Evolutionary conservation across 2,113 vertebrate species (phyloP).

Genomic region (Ctenodactylus gundi): DNA sequence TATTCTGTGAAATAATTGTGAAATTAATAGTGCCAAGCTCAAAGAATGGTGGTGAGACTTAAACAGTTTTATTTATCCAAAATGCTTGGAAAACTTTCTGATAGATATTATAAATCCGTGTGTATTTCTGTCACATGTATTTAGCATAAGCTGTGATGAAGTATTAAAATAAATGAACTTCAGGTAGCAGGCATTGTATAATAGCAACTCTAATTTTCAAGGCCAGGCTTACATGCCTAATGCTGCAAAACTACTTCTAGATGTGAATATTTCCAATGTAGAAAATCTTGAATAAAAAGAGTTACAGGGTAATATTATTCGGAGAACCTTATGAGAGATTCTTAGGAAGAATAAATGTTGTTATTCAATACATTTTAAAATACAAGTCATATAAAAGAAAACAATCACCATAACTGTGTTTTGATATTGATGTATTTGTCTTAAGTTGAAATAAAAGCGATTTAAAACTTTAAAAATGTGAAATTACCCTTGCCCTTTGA

Average conservation of each 20-base stretch:
- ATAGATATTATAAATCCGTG: neutral
- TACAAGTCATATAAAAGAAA: slow-evolving; percentile 52
- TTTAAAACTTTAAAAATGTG: slow-evolving; percentile 77
- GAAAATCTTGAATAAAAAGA: neutral
- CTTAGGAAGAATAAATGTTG: slow-evolving; percentile 9
- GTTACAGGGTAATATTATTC: neutral
- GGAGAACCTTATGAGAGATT: neutral
- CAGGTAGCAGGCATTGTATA: neutral
- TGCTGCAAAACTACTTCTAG: neutral
- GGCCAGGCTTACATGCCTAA: neutral
- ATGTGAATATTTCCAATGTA: neutral
- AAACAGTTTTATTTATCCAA: neutral
- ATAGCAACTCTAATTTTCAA: neutral
- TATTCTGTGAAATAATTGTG: neutral
- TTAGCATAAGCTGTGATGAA: neutral
- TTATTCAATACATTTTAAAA: slow-evolving; percentile 62
- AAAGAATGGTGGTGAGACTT: neutral
- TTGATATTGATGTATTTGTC: slow-evolving; percentile 64
- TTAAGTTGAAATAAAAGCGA: slow-evolving; percentile 73
- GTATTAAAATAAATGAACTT: neutral
- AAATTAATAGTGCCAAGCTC: neutral
- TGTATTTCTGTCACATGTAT: neutral
- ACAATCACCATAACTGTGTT: slow-evolving; percentile 56
- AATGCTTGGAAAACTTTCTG: neutral
- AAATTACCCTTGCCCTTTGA: slow-evolving; percentile 78